These are phyloP conservation scores for Deroptyus accipitrinus DNA, from an alignment of 2,113 vertebrate genomes.

Conservation along the genomic window DNA sequence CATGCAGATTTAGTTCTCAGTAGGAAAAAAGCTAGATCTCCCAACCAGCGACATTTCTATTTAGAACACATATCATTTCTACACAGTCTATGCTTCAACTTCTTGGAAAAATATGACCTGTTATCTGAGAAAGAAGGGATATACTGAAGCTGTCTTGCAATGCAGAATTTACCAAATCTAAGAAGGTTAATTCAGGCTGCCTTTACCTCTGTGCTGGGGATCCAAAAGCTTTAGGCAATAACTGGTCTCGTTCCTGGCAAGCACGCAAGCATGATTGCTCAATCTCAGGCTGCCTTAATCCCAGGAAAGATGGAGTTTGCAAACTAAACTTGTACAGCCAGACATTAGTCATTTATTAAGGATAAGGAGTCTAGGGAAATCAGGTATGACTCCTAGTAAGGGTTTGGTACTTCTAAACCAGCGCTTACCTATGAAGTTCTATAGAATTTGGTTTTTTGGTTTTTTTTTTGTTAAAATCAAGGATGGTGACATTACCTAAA, in stretches of 20 bases:
- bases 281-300: conserved; percentile 16
- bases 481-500: neutral
- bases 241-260: neutral
- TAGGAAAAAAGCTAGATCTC: neutral
- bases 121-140: neutral
- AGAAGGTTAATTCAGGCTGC: neutral
- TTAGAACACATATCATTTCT: neutral
- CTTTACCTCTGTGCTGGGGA: neutral
- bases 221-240: neutral
- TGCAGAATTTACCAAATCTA: neutral
- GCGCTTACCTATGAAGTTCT: neutral
- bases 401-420: conserved; percentile 37
- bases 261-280: neutral
- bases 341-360: neutral
- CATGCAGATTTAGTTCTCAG: neutral
- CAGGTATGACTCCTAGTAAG: neutral
- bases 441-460: neutral
- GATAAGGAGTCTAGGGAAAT: neutral
- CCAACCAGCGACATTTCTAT: neutral
- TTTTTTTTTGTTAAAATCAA: neutral
- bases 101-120: neutral
- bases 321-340: neutral
- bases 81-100: neutral
- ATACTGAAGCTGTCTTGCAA: neutral
- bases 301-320: neutral